Base-by-base conservation (phyloP, 2,113 vertebrate genomes). In the Acanthochromis polyacanthus region DNA sequence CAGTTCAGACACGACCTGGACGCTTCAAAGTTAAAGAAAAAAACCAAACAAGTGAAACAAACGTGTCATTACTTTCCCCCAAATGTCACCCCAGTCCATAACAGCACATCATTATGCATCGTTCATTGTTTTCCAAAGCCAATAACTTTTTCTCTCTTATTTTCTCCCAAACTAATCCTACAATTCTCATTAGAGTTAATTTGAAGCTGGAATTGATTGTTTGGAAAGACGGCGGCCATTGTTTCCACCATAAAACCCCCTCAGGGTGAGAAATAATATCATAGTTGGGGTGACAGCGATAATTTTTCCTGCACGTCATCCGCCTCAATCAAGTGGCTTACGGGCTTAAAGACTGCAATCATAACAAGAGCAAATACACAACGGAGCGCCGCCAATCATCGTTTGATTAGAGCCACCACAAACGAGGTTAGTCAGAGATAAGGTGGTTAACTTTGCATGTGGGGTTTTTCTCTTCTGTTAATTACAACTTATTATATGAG, bases 311-410 rank as follows among this genome's bases (percentile, higher is more conserved):
- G 25, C 66, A 67, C 6, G 38, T 71, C 69, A 75, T 70, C 43
- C 46, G 45, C 50, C 61, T 63, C 45, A 69, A 72, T 84, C 52
- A 81, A 3, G 23, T 15, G 23, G 17, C 61, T 73, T 15, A 56
- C 66, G 72, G 57, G 17, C 61, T 73, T 15, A 56, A 71, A 76
- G 57, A 60, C 45, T 59, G 58, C 67, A 70, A 80, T 83, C 62
- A 83, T 25, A 53, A 67, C 15, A 4, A 28, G 28, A 65, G 30
- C 68, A 59, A 82, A 80, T 59, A 58, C 50, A 46, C 1, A 6
- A 30, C 4, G 6, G 52, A 53, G n/a, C 1, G 20, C 62, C 75
- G 75, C 50, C 75, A 75, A 53, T 86, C 71, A 75, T 2, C 8
- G 51, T 28, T 56, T 83, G 55, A 80, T 80, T 76, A 48, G 46